A percentile compares a stretch with the other conserved stretches of the same genome.
phyloP scores from a whole-genome alignment of 2,797 vertebrate genomes.

The Tiaroga cobitis region DNA sequence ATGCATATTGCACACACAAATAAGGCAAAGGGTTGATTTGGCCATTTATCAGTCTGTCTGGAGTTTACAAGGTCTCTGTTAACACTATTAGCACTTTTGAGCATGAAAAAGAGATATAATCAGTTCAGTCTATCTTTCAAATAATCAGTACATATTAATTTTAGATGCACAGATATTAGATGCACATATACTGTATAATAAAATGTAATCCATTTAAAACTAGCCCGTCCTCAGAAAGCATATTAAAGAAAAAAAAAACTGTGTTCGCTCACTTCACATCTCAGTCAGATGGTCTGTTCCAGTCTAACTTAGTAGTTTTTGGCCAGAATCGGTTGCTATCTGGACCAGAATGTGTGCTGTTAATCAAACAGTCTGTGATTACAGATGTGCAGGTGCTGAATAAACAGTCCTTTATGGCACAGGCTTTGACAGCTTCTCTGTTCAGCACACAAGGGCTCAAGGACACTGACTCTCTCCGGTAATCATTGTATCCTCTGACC shows the following conservation, averaged over 20 bases:
- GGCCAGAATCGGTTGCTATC: background rate
- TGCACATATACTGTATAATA: too few species aligned
- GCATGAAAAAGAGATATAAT: too few species aligned
- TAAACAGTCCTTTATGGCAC: background rate
- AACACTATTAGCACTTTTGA: too few species aligned
- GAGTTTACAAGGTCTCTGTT: too few species aligned
- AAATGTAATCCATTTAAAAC: too few species aligned
- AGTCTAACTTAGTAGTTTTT: background rate
- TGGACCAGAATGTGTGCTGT: background rate
- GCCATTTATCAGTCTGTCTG: too few species aligned
- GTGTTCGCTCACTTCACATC: background rate
- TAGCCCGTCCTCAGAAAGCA: background rate
- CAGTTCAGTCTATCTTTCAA: too few species aligned
- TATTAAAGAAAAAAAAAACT: background rate
- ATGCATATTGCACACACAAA: too few species aligned
- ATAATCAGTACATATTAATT: too few species aligned
- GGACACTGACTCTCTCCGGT: slow-evolving; percentile 38
- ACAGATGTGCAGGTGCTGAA: slow-evolving; percentile 38
- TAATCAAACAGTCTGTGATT: slow-evolving; percentile 13
- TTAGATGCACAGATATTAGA: too few species aligned
- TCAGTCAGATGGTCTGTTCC: background rate
- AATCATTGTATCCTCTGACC: slow-evolving; percentile 47
- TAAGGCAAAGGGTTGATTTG: too few species aligned
- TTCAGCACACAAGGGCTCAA: slow-evolving; percentile 36
- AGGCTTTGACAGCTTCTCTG: slow-evolving; percentile 21